Base-by-base conservation (phyloP, 2,113 vertebrate genomes). In the Hiodon alosoides region DNA sequence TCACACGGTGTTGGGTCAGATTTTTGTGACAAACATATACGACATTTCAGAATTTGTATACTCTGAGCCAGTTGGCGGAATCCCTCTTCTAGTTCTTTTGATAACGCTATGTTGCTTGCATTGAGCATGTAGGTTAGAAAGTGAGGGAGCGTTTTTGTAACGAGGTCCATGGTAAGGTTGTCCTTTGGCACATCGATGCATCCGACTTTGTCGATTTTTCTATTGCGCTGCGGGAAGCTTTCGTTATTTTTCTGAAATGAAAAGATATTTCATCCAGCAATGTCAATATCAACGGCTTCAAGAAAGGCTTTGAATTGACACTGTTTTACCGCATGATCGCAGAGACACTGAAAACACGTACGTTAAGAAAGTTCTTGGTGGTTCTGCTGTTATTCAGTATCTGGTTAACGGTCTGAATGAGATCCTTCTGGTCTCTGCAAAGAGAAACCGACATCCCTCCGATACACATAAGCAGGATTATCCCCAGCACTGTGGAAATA, bases 381-480 rank as follows among this genome's bases (percentile, higher is more conserved):
- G 31, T 31, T 0, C 31, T 31, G 31, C 31, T 31, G 31, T 1
- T 31, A 31, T 31, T 31, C 31, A 31, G 31, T 31, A 31, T 31
- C 31, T 31, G 31, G 31, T 31, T 31, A 31, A 31, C 2, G 31
- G 31, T 31, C 31, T 2, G 2, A 31, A 31, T 31, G 31, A 31
- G 31, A 31, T 31, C 31, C 31, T 31, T 31, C 8, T 59, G 9
- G 9, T 59, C 14, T 9, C 4, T 9, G 14, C 9, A 14, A 59
- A 11, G 9, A 14, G 58, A 14, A 59, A 4, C 9, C 14, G 58
- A 59, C 58, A 59, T 9, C 9, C 9, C 58, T 59, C 7, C 14
- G 58, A 14, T 14, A 59, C 58, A 9, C 10, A 71, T 57, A 0
- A 76, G 79, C 48, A 79, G 5, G 1, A 54, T 77, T 62, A 87